Conservation (phyloP, 2,888 invertebrate genomes). For the Cosmia pyralina region DNA sequence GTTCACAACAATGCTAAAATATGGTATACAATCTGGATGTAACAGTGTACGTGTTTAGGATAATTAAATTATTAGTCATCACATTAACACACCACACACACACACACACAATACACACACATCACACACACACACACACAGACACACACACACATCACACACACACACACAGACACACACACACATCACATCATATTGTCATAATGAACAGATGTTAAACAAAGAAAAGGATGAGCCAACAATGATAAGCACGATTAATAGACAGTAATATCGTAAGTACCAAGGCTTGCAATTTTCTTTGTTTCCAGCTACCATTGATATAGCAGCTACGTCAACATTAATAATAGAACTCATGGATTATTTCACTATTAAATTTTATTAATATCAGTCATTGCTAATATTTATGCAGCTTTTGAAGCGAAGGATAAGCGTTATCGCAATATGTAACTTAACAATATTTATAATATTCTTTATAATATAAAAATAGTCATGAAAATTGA, state of each 20-base stretch:
- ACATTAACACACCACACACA: too few relatives aligned
- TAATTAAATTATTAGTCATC: slow-evolving; percentile 3
- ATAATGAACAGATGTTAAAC: background rate
- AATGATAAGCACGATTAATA: background rate
- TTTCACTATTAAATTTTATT: slow-evolving; percentile 36
- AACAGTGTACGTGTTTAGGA: background rate
- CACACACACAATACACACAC: too few relatives aligned
- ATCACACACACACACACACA: too few relatives aligned
- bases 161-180: too few relatives aligned
- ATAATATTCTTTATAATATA: background rate
- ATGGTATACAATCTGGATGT: background rate
- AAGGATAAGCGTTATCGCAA: slow-evolving; percentile 16
- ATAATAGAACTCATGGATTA: slow-evolving; percentile 39
- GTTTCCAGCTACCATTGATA: slow-evolving; percentile 28
- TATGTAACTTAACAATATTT: background rate
- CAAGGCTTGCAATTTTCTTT: slow-evolving; percentile 18
- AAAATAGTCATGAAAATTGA: background rate
- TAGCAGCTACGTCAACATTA: slow-evolving; percentile 37
- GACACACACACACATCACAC: too few relatives aligned
- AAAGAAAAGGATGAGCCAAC: background rate
- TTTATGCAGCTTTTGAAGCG: slow-evolving; percentile 12
- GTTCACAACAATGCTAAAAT: background rate
- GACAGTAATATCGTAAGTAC: background rate
- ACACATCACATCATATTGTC: too few relatives aligned
- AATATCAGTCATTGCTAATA: background rate